Conservation (phyloP, 2,888 invertebrate species). For the Hymenopus coronatus region DNA sequence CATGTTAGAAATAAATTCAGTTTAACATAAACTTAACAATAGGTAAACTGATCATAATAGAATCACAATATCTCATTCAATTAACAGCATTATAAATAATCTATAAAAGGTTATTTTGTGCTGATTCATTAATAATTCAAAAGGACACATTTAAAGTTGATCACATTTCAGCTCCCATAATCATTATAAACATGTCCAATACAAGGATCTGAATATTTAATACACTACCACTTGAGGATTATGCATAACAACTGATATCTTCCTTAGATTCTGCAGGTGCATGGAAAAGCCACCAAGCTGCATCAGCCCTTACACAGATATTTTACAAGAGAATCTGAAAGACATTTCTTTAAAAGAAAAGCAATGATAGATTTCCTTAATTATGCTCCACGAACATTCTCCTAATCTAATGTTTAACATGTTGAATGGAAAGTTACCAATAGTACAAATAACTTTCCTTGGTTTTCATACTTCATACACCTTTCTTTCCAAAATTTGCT, state of each 20-base stretch:
- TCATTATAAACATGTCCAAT: conserved; percentile 37
- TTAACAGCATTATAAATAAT: conserved; percentile 38
- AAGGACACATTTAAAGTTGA: conserved; percentile 47
- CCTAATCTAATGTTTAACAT: too few species aligned
- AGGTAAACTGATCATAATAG: neutral
- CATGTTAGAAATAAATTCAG: neutral
- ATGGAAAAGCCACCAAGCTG: neutral
- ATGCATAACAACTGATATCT: neutral
- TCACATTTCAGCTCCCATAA: conserved; percentile 46
- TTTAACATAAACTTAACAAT: neutral
- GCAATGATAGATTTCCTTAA: neutral
- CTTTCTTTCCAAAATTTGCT: neutral
- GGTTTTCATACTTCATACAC: neutral
- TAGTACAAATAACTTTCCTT: neutral
- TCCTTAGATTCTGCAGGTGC: neutral
- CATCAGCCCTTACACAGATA: neutral
- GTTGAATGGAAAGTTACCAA: neutral
- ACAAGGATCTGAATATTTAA: conserved; percentile 16
- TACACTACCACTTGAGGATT: neutral
- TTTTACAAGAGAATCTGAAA: neutral
- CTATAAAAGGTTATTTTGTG: conserved; percentile 42
- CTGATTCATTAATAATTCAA: conserved; percentile 41
- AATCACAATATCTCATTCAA: conserved; percentile 31
- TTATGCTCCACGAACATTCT: neutral
- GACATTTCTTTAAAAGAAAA: neutral